Conservation (phyloP, 2,888 invertebrate genomes). For the Cantharis rustica region DNA sequence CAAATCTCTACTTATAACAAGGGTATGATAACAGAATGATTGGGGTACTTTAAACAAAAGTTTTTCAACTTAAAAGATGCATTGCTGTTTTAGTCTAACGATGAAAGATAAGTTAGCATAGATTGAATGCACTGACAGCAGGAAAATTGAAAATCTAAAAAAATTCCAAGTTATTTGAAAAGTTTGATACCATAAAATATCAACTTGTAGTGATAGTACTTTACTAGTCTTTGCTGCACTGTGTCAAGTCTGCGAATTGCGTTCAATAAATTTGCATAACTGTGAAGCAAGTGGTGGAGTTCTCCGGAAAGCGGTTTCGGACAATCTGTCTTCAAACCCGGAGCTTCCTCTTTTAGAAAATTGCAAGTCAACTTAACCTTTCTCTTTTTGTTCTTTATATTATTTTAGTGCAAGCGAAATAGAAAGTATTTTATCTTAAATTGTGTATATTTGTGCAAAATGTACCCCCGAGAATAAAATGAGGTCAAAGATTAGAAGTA, state of each 20-base stretch:
- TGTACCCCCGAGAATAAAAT: conserved; percentile 33
- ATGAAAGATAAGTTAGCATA: not conserved
- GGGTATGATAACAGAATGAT: not conserved
- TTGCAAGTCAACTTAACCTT: conserved; percentile 36
- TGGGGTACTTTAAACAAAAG: not conserved
- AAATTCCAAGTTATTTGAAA: not conserved
- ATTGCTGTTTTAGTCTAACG: not conserved
- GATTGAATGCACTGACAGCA: not conserved
- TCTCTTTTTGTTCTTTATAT: conserved; percentile 32
- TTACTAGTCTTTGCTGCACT: conserved; percentile 23
- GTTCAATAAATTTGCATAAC: conserved; percentile 45
- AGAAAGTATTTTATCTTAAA: conserved; percentile 33
- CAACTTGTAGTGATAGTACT: conserved; percentile 4
- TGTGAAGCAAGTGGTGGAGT: conserved; percentile 35
- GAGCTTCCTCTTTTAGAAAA: conserved; percentile 30
- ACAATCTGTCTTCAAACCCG: conserved; percentile 39
- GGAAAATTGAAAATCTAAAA: not conserved
- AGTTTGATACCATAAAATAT: not conserved
- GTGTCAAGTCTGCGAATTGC: conserved; percentile 31
- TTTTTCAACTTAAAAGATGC: not conserved
- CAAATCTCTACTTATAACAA: not conserved
- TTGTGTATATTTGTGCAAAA: conserved; percentile 36
- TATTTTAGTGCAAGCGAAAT: conserved; percentile 31
- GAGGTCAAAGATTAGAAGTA: conserved; percentile 39
- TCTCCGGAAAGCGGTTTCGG: conserved; percentile 43